Evolutionary conservation across 1,140 invertebrate genomes (phyloP), one percentile per base, ranked within the genome.

Genomic region (Heliconius himera): DNA sequence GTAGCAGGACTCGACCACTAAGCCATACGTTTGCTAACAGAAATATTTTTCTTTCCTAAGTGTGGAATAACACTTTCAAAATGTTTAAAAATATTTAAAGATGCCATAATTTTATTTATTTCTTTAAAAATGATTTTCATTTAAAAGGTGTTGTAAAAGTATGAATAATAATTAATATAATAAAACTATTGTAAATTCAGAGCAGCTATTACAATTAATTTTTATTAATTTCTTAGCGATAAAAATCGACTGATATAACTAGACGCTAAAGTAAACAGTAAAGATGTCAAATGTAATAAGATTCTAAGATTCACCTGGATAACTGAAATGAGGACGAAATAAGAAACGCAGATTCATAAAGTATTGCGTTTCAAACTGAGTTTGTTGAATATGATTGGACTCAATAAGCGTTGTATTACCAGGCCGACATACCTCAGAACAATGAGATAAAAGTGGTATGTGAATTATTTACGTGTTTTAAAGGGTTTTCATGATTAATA

Each of bases 321-420:
- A 73, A 78, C 41, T 56, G 51, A 78, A 78, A 73, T 78, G 76
- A 78, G 76, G 70, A 22, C 76, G 49, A 73, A 77, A 78, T 73
- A 73, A 56, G 76, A 70, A 73, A 78, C 71, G 76, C 76, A 78
- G 76, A 78, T 78, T 73, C 76, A 78, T 78, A 78, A 56, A 70
- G 70, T 73, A 78, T 76, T 76, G 51, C 76, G 72, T 78, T 78
- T 73, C 49, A 73, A 78, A 78, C 49, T 38, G 33, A 60, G 70
- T 41, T 73, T 78, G 76, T 73, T 78, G 76, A 60, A 78, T 78
- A 73, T 73, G 71, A 78, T 78, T 78, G 76, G 38, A 78, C 76
- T 78, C 29, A 78, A 78, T 78, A 76, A 76, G 76, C 56, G 71
- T 73, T 73, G 70, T 78, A 71, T 75, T 56, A 70, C 20, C 56